Percentiles rank a stretch among this genome's conserved stretches.
phyloP scores from a whole-genome alignment of 2,797 vertebrate genomes.

The Discoglossus pictus region DNA sequence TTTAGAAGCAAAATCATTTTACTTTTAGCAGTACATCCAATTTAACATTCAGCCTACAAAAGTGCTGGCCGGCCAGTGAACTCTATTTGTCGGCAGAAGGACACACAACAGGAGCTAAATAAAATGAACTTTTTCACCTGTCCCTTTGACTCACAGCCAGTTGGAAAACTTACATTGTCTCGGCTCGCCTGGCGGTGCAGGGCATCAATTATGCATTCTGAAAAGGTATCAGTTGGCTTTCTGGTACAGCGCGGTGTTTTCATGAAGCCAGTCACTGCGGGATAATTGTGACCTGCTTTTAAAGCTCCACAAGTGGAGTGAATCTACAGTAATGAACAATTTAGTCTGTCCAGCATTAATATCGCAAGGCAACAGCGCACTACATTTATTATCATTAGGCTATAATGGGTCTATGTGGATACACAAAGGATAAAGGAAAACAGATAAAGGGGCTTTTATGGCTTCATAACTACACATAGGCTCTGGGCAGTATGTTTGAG shows the following conservation, averaged over 20 bases:
- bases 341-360: constrained; percentile 1
- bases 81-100: constrained; percentile 22
- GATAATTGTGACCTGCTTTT: constrained; percentile 18
- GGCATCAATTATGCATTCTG: constrained; percentile 34
- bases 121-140: constrained; percentile 39
- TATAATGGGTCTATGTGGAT: too few relatives aligned
- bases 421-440: too few relatives aligned
- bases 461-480: too few relatives aligned
- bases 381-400: too few relatives aligned
- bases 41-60: too few relatives aligned
- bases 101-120: constrained; percentile 24
- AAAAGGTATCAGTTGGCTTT: constrained; percentile 22
- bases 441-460: too few relatives aligned
- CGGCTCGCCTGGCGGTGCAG: constrained; percentile 29
- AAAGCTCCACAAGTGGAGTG: not conserved
- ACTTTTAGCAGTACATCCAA: too few relatives aligned
- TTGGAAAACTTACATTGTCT: constrained; percentile 31
- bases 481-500: too few relatives aligned
- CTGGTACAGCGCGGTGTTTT: not conserved
- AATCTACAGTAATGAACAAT: constrained; percentile 8
- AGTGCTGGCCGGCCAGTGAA: not conserved
- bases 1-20: too few relatives aligned
- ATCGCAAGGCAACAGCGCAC: not conserved
- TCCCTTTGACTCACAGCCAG: constrained; percentile 29
- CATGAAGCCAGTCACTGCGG: not conserved